Conservation (phyloP, 2,888 invertebrate species). For the Noctua pronuba region DNA sequence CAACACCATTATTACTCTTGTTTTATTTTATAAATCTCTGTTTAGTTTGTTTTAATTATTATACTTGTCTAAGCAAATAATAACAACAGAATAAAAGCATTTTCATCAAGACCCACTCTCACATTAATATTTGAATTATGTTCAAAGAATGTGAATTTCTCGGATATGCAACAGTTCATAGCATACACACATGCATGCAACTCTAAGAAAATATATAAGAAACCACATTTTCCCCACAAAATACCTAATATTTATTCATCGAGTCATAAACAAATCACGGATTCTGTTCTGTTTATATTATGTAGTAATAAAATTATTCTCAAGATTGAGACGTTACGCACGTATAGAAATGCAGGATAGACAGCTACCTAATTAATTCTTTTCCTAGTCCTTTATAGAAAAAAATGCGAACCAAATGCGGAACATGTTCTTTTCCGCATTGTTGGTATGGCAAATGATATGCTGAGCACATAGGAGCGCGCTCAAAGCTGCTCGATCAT, state of each 20-base stretch:
- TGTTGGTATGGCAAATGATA: conserved; percentile 70
- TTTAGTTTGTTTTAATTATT: conserved; percentile 35
- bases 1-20: conserved; percentile 56
- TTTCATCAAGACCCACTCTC: not conserved
- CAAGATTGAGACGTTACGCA: conserved; percentile 53
- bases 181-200: conserved; percentile 21
- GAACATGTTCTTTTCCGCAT: conserved; percentile 77
- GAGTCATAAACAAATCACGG: conserved; percentile 50
- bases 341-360: conserved; percentile 49
- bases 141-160: conserved; percentile 32
- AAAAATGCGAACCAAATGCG: conserved; percentile 71
- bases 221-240: conserved; percentile 44
- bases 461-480: conserved; percentile 70
- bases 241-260: conserved; percentile 34
- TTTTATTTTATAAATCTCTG: conserved; percentile 39
- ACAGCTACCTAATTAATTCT: conserved; percentile 60
- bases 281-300: conserved; percentile 20
- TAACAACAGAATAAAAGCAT: conserved; percentile 6
- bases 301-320: conserved; percentile 31
- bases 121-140: conserved; percentile 37
- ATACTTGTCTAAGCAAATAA: conserved; percentile 16
- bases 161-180: conserved; percentile 14
- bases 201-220: conserved; percentile 27
- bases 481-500: conserved; percentile 57
- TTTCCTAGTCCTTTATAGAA: conserved; percentile 70